Conservation (phyloP, 2,888 invertebrate species). For the Nasonia oneida region DNA sequence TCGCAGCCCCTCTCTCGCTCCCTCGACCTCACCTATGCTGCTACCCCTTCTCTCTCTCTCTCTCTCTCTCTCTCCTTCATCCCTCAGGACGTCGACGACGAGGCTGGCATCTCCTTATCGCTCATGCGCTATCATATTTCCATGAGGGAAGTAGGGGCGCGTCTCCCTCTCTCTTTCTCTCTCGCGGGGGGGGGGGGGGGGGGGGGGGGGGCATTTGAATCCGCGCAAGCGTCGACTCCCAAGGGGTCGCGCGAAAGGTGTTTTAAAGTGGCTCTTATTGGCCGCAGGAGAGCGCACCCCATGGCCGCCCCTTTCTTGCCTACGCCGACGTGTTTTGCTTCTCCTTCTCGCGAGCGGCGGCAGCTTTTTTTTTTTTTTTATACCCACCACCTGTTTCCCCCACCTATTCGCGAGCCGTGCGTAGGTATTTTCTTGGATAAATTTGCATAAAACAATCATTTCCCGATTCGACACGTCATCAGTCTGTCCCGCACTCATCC, state of each 20-base stretch:
- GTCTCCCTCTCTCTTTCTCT: conserved; percentile 56
- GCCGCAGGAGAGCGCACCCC: conserved; percentile 72
- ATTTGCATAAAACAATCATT: conserved; percentile 18
- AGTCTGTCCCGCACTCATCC: conserved; percentile 10
- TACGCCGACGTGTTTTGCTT: conserved; percentile 57
- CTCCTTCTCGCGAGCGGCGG: conserved; percentile 37
- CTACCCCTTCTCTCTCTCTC: conserved; percentile 52
- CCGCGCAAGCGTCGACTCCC: conserved; percentile 57
- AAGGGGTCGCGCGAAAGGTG: conserved; percentile 67
- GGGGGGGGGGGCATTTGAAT: conserved; percentile 71
- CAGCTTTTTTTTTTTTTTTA: conserved; percentile 63
- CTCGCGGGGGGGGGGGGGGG: not conserved
- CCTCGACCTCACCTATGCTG: conserved; percentile 56
- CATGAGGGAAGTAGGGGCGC: conserved; percentile 65
- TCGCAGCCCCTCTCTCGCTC: conserved; percentile 44
- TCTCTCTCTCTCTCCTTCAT: not conserved
- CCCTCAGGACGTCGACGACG: conserved; percentile 53
- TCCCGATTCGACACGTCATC: conserved; percentile 39
- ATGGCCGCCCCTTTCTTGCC: conserved; percentile 70
- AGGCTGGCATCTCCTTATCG: conserved; percentile 68
- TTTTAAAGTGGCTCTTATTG: conserved; percentile 78
- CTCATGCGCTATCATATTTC: conserved; percentile 74
- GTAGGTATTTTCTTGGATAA: conserved; percentile 24
- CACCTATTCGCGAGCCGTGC: conserved; percentile 34
- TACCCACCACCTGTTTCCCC: not conserved